Evolutionary conservation across 2,113 vertebrate genomes (phyloP).

Genomic region (Azemiops feae): DNA sequence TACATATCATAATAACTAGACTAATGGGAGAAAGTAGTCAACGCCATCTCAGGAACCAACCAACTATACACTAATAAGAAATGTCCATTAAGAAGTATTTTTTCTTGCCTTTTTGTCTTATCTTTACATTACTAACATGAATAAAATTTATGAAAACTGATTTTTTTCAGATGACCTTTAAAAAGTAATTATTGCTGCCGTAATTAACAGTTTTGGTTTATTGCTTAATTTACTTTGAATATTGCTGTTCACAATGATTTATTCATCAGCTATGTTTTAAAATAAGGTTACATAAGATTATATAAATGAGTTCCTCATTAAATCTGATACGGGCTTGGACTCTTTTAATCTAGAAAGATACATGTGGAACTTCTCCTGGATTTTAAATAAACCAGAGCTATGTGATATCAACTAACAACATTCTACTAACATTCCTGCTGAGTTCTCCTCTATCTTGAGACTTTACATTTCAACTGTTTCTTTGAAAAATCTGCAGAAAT

Average conservation of each 20-base stretch:
- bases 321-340: conserved; percentile 8
- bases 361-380: neutral
- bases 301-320: conserved; percentile 14
- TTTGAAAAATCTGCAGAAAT: neutral
- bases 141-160: neutral
- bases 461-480: neutral
- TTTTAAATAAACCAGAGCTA: neutral
- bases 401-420: neutral
- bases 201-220: neutral
- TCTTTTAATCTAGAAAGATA: neutral
- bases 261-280: conserved; percentile 20
- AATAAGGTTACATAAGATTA: conserved; percentile 43
- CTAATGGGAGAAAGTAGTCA: neutral
- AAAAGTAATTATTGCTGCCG: neutral
- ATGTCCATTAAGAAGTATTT: neutral
- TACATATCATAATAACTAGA: neutral
- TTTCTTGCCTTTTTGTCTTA: neutral
- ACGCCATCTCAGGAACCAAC: neutral
- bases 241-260: neutral
- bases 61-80: neutral
- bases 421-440: neutral
- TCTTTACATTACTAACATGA: neutral
- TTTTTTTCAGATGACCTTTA: neutral
- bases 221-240: neutral
- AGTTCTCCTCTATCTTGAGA: neutral